Evolutionary conservation across 1,140 invertebrate genomes (phyloP).

Genomic region (Ephestia elutella): DNA sequence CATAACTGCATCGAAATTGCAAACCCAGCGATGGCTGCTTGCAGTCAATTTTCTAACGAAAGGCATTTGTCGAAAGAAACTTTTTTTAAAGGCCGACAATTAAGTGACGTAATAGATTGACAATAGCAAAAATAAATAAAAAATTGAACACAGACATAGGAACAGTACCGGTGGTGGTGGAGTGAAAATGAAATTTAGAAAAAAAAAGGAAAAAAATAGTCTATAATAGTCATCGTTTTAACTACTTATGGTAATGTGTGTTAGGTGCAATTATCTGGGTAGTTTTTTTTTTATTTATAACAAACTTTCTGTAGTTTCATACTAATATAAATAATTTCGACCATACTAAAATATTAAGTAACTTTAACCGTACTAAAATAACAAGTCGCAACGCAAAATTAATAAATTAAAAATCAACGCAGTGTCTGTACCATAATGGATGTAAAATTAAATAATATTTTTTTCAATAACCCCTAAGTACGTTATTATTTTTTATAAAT

Average conservation of each 20-base stretch:
- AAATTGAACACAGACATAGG: neutral
- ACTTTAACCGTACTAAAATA: neutral
- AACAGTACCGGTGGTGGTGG: neutral
- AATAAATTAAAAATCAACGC: slow-evolving; percentile 3
- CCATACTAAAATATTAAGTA: neutral
- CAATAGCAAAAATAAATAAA: too few species aligned
- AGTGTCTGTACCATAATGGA: neutral
- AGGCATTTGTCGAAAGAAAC: too few species aligned
- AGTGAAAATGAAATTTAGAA: too few species aligned
- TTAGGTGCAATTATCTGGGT: neutral
- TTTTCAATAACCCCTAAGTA: neutral
- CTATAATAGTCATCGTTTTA: too few species aligned
- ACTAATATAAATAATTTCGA: neutral
- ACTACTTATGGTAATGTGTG: too few species aligned
- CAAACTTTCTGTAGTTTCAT: neutral
- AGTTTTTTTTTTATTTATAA: neutral
- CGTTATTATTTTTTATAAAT: slow-evolving; percentile 2
- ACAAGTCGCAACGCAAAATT: neutral
- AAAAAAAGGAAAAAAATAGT: too few species aligned
- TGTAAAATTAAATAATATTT: neutral
- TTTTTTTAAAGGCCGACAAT: too few species aligned
- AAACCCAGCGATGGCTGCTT: too few species aligned
- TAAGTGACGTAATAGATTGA: too few species aligned
- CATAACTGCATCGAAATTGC: too few species aligned
- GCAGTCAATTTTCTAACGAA: too few species aligned